These are phyloP conservation scores for Origma solitaria DNA, from an alignment of 2,113 vertebrate species.

Conservation along the genomic window DNA sequence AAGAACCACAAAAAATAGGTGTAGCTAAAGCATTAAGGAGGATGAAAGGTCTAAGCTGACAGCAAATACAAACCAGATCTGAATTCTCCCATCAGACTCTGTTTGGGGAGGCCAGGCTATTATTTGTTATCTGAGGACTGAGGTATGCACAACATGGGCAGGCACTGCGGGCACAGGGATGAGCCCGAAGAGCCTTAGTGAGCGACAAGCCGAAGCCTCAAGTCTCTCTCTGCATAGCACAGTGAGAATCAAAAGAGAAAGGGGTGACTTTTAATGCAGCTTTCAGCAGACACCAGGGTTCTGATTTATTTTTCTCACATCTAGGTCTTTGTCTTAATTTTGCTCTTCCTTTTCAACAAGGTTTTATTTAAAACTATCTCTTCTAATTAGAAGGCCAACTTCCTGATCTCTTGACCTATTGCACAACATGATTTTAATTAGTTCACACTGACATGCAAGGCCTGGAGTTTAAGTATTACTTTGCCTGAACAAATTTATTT, in stretches of 20 bases:
- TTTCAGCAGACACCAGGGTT: not conserved
- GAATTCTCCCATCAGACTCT: not conserved
- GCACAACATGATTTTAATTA: slow-evolving; percentile 62
- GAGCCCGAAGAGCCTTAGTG: not conserved
- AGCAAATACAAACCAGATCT: not conserved
- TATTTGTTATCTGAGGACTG: not conserved
- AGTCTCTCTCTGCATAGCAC: rapidly evolving
- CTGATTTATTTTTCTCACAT: not conserved
- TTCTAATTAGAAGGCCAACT: slow-evolving; percentile 52
- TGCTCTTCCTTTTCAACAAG: not conserved
- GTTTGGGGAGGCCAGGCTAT: not conserved
- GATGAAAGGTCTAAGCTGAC: slow-evolving; percentile 36
- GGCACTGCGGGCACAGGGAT: not conserved
- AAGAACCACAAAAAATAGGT: slow-evolving; percentile 17
- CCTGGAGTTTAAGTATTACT: slow-evolving; percentile 1
- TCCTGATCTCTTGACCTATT: slow-evolving; percentile 58
- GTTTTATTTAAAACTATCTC: not conserved
- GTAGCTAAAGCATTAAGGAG: not conserved
- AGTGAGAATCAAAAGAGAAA: not conserved
- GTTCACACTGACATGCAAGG: not conserved
- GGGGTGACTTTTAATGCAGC: not conserved
- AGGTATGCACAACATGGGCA: not conserved
- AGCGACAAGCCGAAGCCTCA: not conserved
- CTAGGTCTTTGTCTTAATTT: not conserved
- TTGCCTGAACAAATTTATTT: slow-evolving; percentile 23